phyloP scores from a whole-genome alignment of 2,888 invertebrate species.

The Drosophila putrida region DNA sequence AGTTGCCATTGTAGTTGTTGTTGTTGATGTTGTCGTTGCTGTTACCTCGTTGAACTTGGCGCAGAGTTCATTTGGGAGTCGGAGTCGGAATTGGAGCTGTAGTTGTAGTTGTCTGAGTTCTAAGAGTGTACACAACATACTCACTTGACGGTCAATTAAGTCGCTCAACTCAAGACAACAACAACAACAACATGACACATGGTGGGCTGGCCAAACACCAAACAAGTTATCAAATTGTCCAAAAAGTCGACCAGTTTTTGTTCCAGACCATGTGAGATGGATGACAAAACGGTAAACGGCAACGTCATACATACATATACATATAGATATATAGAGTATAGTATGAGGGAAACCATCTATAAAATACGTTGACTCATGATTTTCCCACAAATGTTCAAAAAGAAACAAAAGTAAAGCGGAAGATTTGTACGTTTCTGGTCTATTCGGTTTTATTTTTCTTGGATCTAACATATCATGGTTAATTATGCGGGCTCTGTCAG shows the following conservation, averaged over 20 bases:
- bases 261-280: conserved; percentile 16
- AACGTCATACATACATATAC: conserved; percentile 43
- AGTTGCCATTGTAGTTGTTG: conserved; percentile 24
- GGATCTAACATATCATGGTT: conserved; percentile 26
- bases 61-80: conserved; percentile 62
- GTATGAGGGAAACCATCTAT: conserved; percentile 26
- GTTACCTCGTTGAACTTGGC: conserved; percentile 62
- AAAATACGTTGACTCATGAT: conserved; percentile 66
- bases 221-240: conserved; percentile 62
- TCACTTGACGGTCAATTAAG: conserved; percentile 69
- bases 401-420: conserved; percentile 32
- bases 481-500: conserved; percentile 39
- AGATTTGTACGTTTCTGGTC: conserved; percentile 33
- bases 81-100: conserved; percentile 43
- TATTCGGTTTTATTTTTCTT: conserved; percentile 6
- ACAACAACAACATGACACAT: conserved; percentile 18
- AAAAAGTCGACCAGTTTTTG: conserved; percentile 18
- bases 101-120: conserved; percentile 10
- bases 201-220: conserved; percentile 33
- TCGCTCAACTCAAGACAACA: conserved; percentile 42
- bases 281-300: conserved; percentile 63
- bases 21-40: conserved; percentile 20
- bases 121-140: conserved; percentile 12
- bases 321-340: background rate
- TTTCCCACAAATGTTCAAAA: conserved; percentile 55